phyloP scores from a whole-genome alignment of 2,888 invertebrate genomes.

The Penaeus monodon region DNA sequence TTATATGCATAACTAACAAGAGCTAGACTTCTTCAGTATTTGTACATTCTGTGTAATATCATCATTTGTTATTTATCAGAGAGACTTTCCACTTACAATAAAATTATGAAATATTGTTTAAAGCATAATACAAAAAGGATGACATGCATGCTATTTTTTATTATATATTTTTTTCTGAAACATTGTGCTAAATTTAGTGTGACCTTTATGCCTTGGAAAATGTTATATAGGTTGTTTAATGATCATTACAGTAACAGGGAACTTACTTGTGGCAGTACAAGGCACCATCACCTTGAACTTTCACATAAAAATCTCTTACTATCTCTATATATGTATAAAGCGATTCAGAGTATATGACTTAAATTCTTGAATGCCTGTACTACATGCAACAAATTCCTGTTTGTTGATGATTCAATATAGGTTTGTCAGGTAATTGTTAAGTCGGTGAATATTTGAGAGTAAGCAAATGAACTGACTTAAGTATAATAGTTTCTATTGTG shows the following conservation, averaged over 20 bases:
- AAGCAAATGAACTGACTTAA: slow-evolving; percentile 15
- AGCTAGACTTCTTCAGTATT: no score
- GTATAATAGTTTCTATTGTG: slow-evolving; percentile 30
- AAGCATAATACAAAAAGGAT: background rate
- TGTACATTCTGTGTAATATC: no score
- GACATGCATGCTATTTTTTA: slow-evolving; percentile 1
- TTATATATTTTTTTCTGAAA: background rate
- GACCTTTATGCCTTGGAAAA: slow-evolving; percentile 16
- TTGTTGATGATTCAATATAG: background rate
- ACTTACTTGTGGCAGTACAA: background rate
- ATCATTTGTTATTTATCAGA: no score
- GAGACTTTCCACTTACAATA: no score
- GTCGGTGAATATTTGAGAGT: slow-evolving; percentile 16
- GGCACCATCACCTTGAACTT: slow-evolving; percentile 3
- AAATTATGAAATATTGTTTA: background rate
- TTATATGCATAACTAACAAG: slow-evolving; percentile 6
- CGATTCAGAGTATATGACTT: background rate
- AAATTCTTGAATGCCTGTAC: background rate
- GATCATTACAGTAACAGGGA: slow-evolving; percentile 5
- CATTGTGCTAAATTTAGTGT: slow-evolving; percentile 5
- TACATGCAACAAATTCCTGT: background rate
- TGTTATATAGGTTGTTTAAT: slow-evolving; percentile 20
- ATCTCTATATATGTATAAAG: slow-evolving; percentile 5
- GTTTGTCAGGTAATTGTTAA: slow-evolving; percentile 15
- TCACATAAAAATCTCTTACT: background rate